These are phyloP conservation scores for Corynorhinus townsendii DNA, from an alignment of 2,113 vertebrate genomes.

Conservation along the genomic window DNA sequence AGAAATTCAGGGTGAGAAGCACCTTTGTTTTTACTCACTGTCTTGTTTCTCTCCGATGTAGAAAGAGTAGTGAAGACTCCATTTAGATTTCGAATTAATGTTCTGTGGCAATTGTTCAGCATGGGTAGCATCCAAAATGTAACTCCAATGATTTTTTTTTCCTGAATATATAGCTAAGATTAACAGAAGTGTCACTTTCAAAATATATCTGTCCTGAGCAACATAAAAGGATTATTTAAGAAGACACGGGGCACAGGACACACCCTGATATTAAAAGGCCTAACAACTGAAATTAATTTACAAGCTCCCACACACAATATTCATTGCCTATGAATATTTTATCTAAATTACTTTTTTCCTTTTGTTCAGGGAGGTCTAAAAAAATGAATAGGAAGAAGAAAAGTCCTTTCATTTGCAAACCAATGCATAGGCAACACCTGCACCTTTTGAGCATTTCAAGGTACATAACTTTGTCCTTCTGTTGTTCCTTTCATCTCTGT, in stretches of 20 bases:
- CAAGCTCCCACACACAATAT: conserved; percentile 22
- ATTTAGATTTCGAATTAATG: conserved; percentile 41
- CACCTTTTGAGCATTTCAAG: conserved; percentile 34
- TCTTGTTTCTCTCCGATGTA: conserved; percentile 9
- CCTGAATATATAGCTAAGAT: conserved; percentile 29
- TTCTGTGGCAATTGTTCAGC: conserved; percentile 1
- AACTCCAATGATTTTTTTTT: not conserved
- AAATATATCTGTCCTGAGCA: not conserved
- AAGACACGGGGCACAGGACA: not conserved
- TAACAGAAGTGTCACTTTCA: conserved; percentile 49
- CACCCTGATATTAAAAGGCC: conserved; percentile 27
- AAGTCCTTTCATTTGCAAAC: conserved; percentile 44
- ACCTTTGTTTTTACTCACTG: not conserved
- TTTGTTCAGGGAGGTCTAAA: not conserved
- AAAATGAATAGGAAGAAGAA: conserved; percentile 15
- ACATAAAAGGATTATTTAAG: conserved; percentile 41
- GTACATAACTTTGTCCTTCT: conserved; percentile 44
- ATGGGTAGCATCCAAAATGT: not conserved
- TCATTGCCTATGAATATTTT: not conserved
- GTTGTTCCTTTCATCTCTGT: conserved; percentile 12
- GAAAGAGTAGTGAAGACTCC: conserved; percentile 23
- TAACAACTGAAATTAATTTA: conserved; percentile 56
- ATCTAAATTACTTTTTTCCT: not conserved
- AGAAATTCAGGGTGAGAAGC: not conserved
- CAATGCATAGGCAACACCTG: not conserved